phyloP scores from a whole-genome alignment of 2,888 invertebrate species.

The Dascillus cervinus region DNA sequence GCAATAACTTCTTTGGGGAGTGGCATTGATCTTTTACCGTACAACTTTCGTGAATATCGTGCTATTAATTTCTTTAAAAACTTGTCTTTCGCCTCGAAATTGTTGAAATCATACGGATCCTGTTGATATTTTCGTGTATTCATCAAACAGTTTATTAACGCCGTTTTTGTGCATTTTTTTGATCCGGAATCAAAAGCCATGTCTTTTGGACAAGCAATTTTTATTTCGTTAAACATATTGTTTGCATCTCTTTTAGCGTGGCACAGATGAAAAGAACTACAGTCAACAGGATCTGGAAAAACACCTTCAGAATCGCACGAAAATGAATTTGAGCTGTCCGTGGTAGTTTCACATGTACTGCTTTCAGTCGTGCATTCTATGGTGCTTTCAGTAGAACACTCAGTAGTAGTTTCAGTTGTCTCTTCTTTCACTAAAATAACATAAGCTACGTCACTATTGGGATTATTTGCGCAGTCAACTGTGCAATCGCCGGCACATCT shows the following conservation, averaged over 20 bases:
- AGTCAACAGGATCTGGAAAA: constrained; percentile 8
- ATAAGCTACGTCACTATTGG: constrained; percentile 5
- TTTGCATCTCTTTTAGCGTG: constrained; percentile 3
- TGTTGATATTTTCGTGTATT: too few relatives aligned
- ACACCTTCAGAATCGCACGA: constrained; percentile 7
- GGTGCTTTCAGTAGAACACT: constrained; percentile 2
- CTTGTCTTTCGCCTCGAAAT: too few relatives aligned
- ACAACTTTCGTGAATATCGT: too few relatives aligned
- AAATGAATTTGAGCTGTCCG: constrained; percentile 5
- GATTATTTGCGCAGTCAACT: constrained; percentile 3
- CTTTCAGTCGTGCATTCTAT: not conserved
- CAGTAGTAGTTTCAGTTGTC: constrained; percentile 2
- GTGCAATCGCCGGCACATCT: not conserved
- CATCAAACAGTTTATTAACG: too few relatives aligned
- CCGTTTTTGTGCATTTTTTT: constrained; percentile 2
- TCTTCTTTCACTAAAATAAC: constrained; percentile 4
- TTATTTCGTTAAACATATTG: too few relatives aligned
- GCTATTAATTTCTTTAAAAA: too few relatives aligned
- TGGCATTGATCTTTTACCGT: too few relatives aligned
- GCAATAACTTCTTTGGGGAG: too few relatives aligned
- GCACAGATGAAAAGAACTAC: constrained; percentile 7
- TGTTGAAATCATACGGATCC: too few relatives aligned
- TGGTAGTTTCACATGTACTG: not conserved
- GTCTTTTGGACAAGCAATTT: constrained; percentile 6
- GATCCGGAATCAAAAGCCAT: constrained; percentile 4